Base-by-base conservation (phyloP, 53 echinoderm and acorn worm genomes). In the Henricia sp. region DNA sequence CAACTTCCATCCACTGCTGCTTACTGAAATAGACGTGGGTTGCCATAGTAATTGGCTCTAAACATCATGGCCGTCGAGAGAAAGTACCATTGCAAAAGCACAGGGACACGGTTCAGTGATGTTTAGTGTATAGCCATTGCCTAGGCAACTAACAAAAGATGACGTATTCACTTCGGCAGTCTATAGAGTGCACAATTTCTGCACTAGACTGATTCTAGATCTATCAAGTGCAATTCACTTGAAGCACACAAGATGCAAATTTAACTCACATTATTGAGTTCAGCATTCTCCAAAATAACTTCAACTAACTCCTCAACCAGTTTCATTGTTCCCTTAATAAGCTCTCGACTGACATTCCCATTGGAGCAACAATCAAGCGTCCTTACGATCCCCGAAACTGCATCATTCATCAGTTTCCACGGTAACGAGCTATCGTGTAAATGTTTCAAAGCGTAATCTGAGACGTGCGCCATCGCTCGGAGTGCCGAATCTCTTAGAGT, bases 221-320 rank as follows among this genome's bases (percentile, higher is more conserved):
- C 19, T 24, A n/a, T n/a, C n/a, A n/a, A n/a, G n/a, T 70, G 70
- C 43, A 6, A 35, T 37, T 26, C 43, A 62, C 40, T 50, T 41
- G 16, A 44, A 60, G 8, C 64, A 50, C 42, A 28, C 41, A 10
- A 82, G 16, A 5, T 36, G 37, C 50, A 35, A 36, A 27, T 10
- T 26, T 4, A 29, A 78, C 90, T 90, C 48, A 90, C 90, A 40
- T 80, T 28, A 78, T 85, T 59, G 19, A 90, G 37, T 10, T 50
- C 35, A 5, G 36, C 17, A 35, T 71, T 37, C 16, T 77, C 28
- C 13, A 85, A 5, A 2, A 90, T 29, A 2, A 70, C 34, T 65
- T 57, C 29, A 28, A 83, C 28, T 30, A 91, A 30, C 13, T 33
- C 39, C 52, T 70, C 39, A 26, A 76, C 69, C 16, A 87, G 41